Base-by-base conservation (phyloP, 1,140 invertebrate species). In the Drosophila orena region DNA sequence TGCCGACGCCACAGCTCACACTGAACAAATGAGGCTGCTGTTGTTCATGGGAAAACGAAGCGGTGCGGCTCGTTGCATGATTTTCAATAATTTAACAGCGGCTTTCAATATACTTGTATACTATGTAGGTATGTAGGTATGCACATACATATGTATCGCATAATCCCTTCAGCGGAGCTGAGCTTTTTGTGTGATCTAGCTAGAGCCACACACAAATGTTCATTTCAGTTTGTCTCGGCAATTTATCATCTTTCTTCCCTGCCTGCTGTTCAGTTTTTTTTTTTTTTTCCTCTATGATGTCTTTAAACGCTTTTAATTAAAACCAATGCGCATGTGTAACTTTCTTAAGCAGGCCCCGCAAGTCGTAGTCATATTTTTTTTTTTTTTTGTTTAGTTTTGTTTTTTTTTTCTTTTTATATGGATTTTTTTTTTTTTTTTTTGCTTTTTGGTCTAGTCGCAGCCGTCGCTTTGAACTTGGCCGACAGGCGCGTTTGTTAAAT, bases 251-350 rank as follows among this genome's bases (percentile, higher is more conserved):
- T 81, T 88, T 71, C 65, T 38, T 42, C 53, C n/a, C 50, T 17
- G 4, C 27, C 52, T 14, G 53, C 20, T 30, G 10, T 8, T 55
- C n/a, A 8, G n/a, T n/a, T n/a, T n/a, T n/a, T n/a, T n/a, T n/a
- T 27, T 22, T 42, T 20, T 34, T 34, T 52, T 40, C 7, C 8
- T 57, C 17, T 49, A 59, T 77, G 57, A 74, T 78, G 60, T 50
- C 64, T 89, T 80, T 85, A 91, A 91, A 91, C 81, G 89, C 89
- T 79, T 83, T 91, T 91, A 91, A 91, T 91, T 91, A 91, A 91
- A 91, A 78, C 70, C 75, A 86, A 89, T 91, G 89, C 89, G 73
- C 81, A 91, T 91, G 89, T 91, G 89, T 91, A 91, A 89, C 89
- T 85, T 81, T 89, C 77, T 89, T 89, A 80, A 89, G 81, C 79